phyloP scores from a whole-genome alignment of 2,113 vertebrate species.

The Tinamus guttatus region DNA sequence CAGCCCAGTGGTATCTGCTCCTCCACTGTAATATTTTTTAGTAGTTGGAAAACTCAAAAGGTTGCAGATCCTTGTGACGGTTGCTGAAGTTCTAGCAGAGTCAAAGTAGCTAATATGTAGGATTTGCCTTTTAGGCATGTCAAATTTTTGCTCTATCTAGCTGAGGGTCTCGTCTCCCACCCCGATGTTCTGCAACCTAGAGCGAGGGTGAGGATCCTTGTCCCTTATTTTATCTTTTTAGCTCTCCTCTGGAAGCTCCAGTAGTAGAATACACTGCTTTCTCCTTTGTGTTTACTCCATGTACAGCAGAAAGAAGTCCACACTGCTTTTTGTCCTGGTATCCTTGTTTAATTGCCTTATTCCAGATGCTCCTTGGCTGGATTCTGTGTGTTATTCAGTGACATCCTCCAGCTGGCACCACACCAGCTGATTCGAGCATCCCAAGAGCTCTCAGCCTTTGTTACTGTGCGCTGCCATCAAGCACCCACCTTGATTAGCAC shows the following conservation, averaged over 20 bases:
- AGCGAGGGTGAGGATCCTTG: neutral
- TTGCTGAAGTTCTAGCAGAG: neutral
- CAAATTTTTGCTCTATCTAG: accelerated
- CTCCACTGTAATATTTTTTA: neutral
- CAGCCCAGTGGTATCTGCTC: neutral
- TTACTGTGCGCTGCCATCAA: neutral
- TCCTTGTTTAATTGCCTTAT: neutral
- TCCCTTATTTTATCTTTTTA: neutral
- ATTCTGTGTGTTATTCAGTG: neutral
- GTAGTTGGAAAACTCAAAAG: neutral
- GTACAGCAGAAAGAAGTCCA: neutral
- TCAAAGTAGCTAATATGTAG: neutral
- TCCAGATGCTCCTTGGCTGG: neutral
- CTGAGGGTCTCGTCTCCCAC: neutral
- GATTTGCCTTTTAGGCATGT: neutral
- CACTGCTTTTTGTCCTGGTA: neutral
- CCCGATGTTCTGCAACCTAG: neutral
- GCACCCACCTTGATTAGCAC: conserved; percentile 53
- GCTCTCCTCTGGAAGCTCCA: neutral
- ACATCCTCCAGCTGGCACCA: neutral
- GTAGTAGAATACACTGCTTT: neutral
- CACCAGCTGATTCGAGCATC: neutral
- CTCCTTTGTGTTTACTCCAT: neutral
- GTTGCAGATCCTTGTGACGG: neutral
- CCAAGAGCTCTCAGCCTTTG: conserved; percentile 5